These are phyloP conservation scores for Gorsachius goisagi DNA, from an alignment of 2,113 vertebrate species.

Conservation along the genomic window DNA sequence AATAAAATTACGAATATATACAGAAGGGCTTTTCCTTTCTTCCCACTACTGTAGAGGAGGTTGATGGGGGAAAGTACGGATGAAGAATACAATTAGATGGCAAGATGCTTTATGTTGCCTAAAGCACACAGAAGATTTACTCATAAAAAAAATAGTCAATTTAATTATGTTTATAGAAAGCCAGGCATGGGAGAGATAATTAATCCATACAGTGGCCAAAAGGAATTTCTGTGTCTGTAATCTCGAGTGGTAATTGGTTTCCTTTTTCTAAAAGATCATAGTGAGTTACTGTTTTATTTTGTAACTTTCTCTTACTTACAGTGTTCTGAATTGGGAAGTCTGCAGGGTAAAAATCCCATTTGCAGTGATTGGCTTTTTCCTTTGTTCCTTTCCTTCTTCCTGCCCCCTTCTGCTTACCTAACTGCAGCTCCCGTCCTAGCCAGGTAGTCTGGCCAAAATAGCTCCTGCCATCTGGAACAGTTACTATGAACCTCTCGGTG, in stretches of 20 bases:
- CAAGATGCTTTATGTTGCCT: constrained; percentile 39
- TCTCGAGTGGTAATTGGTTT: background rate
- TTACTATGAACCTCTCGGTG: background rate
- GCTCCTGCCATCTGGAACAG: constrained; percentile 61
- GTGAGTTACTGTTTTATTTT: background rate
- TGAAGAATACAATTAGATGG: background rate
- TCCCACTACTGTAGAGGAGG: background rate
- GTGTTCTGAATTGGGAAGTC: background rate
- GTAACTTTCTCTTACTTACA: background rate
- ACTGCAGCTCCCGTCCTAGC: background rate
- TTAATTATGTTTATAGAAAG: constrained; percentile 28
- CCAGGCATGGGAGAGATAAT: background rate
- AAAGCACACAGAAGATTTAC: background rate
- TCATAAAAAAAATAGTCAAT: constrained; percentile 7
- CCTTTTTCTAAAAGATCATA: background rate
- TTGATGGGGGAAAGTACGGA: background rate
- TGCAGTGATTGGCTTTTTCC: background rate
- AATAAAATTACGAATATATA: background rate
- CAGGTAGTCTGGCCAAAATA: constrained; percentile 63
- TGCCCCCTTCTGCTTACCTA: background rate
- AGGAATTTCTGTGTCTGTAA: background rate
- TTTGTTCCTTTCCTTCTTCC: constrained; percentile 16
- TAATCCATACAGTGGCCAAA: background rate
- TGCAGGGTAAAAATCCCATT: background rate
- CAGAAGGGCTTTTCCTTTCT: constrained; percentile 13